phyloP scores from a whole-genome alignment of 2,888 invertebrate species.

The Aleiodes testaceus region DNA sequence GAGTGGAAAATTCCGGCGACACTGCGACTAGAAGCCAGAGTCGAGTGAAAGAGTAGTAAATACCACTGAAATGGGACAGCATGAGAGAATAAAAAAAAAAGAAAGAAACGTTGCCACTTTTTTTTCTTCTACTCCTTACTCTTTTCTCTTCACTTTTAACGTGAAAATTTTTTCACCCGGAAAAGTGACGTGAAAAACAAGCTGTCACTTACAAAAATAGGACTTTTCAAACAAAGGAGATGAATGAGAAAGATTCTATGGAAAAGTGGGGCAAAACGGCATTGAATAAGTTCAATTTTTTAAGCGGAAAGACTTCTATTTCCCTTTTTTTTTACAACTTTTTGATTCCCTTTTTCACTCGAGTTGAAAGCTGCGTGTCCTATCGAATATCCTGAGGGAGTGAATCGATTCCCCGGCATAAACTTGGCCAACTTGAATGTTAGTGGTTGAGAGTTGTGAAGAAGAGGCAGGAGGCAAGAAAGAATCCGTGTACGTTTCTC shows the following conservation, averaged over 20 bases:
- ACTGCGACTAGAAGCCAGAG: slow-evolving; percentile 27
- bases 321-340: background rate
- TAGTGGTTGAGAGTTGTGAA: background rate
- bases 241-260: background rate
- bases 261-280: background rate
- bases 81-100: background rate
- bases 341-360: background rate
- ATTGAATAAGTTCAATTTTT: too few relatives aligned
- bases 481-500: slow-evolving; percentile 14
- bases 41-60: slow-evolving; percentile 19
- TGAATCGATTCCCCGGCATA: slow-evolving; percentile 21
- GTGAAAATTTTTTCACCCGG: slow-evolving; percentile 22
- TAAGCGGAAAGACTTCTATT: too few relatives aligned
- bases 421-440: slow-evolving; percentile 22
- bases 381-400: slow-evolving; percentile 11
- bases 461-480: slow-evolving; percentile 2
- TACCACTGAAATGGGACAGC: slow-evolving; percentile 24
- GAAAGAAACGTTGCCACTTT: background rate
- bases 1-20: slow-evolving; percentile 21
- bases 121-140: background rate
- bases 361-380: slow-evolving; percentile 22
- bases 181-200: slow-evolving; percentile 17
- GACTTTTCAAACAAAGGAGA: background rate
- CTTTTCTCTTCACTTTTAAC: background rate
- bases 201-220: background rate